Conservation (phyloP, 2,113 vertebrate species). For the Origma solitaria region DNA sequence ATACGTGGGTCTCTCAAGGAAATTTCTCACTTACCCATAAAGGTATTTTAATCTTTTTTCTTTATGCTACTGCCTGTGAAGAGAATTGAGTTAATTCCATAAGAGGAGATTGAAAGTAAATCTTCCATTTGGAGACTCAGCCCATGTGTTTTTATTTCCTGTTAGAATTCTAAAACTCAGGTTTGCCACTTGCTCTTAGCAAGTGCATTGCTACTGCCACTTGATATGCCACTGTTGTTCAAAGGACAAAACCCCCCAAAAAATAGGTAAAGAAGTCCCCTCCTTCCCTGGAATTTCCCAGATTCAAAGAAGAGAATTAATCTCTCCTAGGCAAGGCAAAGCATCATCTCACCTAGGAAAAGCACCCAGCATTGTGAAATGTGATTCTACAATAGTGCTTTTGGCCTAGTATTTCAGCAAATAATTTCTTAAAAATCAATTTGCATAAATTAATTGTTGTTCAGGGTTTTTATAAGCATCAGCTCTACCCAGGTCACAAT, state of each 20-base stretch:
- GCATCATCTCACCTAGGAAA: fast-evolving
- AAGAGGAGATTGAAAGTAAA: background rate
- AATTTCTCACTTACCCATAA: background rate
- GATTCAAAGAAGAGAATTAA: background rate
- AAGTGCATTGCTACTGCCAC: background rate
- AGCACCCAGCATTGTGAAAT: background rate
- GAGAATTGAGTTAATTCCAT: background rate
- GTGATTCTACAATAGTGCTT: background rate
- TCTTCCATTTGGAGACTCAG: background rate
- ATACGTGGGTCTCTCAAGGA: background rate
- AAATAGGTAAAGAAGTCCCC: fast-evolving
- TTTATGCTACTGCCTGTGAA: background rate
- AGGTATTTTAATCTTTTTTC: background rate
- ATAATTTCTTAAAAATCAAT: background rate
- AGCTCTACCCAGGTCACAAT: background rate
- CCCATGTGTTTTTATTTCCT: background rate
- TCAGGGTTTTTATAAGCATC: background rate
- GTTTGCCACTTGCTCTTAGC: background rate
- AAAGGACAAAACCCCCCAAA: background rate
- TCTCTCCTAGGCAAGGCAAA: background rate
- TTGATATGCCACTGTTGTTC: background rate
- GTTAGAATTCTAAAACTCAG: background rate
- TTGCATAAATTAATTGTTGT: background rate
- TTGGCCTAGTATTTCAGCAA: background rate
- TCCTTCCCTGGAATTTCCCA: background rate